Evolutionary conservation across 1,140 invertebrate genomes (phyloP), one percentile per base, ranked within the genome.

Genomic region (Drosophila saltans): DNA sequence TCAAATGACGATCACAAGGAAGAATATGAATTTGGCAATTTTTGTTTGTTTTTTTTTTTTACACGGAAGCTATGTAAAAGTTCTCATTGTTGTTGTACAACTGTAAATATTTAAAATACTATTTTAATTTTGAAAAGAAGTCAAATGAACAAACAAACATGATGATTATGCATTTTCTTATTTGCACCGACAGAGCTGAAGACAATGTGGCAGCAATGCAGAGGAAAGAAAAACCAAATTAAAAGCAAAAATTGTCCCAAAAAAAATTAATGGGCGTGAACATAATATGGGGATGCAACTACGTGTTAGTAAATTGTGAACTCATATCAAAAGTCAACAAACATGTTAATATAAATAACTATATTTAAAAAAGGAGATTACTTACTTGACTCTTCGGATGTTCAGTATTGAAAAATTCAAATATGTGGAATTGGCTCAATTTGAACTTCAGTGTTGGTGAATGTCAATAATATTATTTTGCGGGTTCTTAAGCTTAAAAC

Each of bases 91-190:
- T 45, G 45, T 41, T 57, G 33, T 40, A 48, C 63, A 63, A 72
- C 75, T 78, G 75, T 30, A 78, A 78, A 64, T 61, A 66, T 39
- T 48, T 43, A 72, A 67, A 78, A 78, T 26, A 43, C 68, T 52
- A 71, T 58, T 78, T 63, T 67, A 78, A 67, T 78, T 78, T 60
- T 9, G 60, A 78, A 64, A 48, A 26, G 5, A 43, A 21, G 33
- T 61, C 69, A 67, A 78, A 24, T 8, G 24, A 39, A 33, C 26
- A 28, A 11, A 28, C 36, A 8, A 43, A 71, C 40, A 21, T 78
- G 45, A 72, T 78, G 74, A 78, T 58, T 45, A 52, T 78, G 75
- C 74, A 78, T 65, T 21, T 24, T 70, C 36, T 33, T 10, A 10
- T n/a, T 9, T 21, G 72, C 0, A 36, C 41, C 59, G 6, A 58